Percentiles rank a stretch among this genome's conserved stretches.
These are phyloP conservation scores for Amazona vittata DNA, from an alignment of 2,113 vertebrate species.

Conservation along the genomic window DNA sequence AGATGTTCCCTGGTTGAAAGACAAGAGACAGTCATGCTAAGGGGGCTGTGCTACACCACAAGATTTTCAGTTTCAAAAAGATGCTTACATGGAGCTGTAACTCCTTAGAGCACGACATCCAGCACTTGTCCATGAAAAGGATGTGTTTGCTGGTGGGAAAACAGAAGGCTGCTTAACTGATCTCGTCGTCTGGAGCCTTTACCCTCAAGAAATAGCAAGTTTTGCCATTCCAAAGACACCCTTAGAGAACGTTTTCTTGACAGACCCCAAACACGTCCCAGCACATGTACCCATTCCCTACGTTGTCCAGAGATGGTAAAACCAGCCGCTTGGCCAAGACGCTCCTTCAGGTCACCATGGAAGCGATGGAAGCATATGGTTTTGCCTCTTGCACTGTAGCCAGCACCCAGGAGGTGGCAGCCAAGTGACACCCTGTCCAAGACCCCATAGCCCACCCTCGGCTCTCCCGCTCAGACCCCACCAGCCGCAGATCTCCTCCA, in stretches of 20 bases:
- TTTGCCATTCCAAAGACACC: background rate
- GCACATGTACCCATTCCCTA: rapidly evolving
- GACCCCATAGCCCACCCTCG: background rate
- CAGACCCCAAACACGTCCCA: background rate
- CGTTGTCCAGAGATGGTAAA: background rate
- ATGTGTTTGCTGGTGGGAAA: background rate
- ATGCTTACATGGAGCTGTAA: background rate
- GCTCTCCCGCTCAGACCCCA: background rate
- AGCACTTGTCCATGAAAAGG: background rate
- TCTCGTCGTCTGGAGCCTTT: background rate
- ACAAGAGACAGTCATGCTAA: background rate
- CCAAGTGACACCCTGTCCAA: background rate
- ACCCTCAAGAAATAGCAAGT: background rate
- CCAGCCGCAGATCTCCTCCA: background rate
- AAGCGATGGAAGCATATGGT: rapidly evolving
- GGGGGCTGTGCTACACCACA: background rate
- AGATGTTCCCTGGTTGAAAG: background rate
- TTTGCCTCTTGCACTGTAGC: background rate
- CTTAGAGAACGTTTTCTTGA: background rate
- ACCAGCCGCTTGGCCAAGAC: background rate
- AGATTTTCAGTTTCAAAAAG: background rate
- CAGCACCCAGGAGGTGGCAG: constrained; percentile 62
- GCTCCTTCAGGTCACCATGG: background rate
- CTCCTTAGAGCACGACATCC: background rate
- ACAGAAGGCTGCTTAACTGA: background rate